These are phyloP conservation scores for Myioborus miniatus DNA, from an alignment of 2,797 vertebrate genomes.

Conservation along the genomic window DNA sequence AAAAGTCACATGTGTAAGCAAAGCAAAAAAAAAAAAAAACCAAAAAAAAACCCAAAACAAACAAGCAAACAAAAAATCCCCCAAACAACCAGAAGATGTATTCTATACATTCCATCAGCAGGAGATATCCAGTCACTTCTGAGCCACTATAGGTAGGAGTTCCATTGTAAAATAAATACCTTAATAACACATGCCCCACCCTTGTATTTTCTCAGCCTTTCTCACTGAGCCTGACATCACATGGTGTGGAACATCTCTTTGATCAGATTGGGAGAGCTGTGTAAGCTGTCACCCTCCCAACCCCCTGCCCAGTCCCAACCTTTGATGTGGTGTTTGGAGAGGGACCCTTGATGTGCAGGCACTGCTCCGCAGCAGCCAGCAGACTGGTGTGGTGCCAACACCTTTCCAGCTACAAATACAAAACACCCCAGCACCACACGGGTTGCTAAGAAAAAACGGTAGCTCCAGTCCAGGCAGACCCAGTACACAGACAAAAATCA, in stretches of 20 bases:
- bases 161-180: background rate
- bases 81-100: background rate
- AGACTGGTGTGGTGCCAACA: background rate
- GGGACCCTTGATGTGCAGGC: background rate
- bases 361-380: background rate
- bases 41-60: background rate
- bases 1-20: background rate
- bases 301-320: background rate
- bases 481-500: background rate
- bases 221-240: background rate
- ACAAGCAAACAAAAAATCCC: accelerated
- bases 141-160: background rate
- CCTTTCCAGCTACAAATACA: background rate
- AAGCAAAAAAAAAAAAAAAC: background rate
- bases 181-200: background rate
- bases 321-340: background rate
- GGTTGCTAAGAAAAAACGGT: background rate
- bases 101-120: background rate
- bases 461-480: background rate
- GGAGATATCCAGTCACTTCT: background rate
- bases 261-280: background rate
- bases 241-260: background rate
- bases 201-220: background rate
- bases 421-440: accelerated
- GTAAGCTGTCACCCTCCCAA: background rate